Evolutionary conservation across 2,888 invertebrate species (phyloP), one percentile per base, ranked within the genome.

Genomic region (Ophion ventricosus): DNA sequence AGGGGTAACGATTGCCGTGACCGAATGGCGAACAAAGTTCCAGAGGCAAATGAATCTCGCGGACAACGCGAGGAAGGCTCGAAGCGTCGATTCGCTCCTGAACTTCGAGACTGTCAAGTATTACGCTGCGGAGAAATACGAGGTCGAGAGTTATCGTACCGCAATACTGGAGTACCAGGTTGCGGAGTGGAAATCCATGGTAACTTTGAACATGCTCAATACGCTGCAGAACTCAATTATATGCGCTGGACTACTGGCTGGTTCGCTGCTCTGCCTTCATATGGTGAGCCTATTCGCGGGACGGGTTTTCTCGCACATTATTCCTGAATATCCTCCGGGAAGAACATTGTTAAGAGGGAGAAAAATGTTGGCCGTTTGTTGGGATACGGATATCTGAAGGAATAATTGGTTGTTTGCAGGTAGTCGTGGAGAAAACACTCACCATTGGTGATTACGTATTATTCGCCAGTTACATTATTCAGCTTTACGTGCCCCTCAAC

Each of bases 81-180:
- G 97, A 83, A 98, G 98, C 77, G 98, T 99, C 0, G 99, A 99
- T 93, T 99, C 99, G 0, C 94, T 99, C 76, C 95, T 99, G 17
- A 99, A 99, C 94, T 99, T 98, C 94, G 99, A 99, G 94, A 99
- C 99, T 0, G 99, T 99, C 0, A 99, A 99, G 93, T 99, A 99
- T 94, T 99, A 99, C 92, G 98, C 98, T 4, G 98, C 98, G 0
- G 99, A 99, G 92, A 92, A 95, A 1, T 99, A 98, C 93, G 99
- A 99, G 94, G 97, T 98, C 0, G 94, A 96, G 17, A 95, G 97
- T 14, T 99, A 98, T 92, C 95, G 96, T 86, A 96, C 96, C 23
- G 97, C 98, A n/a, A 97, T 99, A 88, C 91, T 96, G 2, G 95
- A 96, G 85, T 99, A 95, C 93, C 99, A 98, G 96, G 96, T 94